Evolutionary conservation across 2,113 vertebrate species (phyloP).

Genomic region (Zapornia atra): DNA sequence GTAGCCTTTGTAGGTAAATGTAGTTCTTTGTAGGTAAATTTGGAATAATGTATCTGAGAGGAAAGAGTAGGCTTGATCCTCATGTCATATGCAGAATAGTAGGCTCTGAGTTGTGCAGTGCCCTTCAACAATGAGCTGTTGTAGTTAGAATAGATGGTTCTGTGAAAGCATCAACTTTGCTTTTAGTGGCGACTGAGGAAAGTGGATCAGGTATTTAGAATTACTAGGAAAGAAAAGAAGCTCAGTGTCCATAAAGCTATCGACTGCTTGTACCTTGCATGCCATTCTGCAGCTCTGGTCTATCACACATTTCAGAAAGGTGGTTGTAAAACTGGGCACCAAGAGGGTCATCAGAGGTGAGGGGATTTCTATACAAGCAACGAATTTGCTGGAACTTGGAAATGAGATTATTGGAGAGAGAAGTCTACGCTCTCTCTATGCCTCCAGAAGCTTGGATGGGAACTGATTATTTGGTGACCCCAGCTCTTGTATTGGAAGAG

Average conservation of each 20-base stretch:
- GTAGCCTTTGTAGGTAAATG: not conserved
- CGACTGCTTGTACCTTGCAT: accelerated
- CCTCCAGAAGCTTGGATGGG: not conserved
- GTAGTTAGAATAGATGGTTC: not conserved
- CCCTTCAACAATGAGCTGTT: not conserved
- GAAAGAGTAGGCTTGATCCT: not conserved
- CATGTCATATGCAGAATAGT: not conserved
- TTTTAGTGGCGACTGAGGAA: not conserved
- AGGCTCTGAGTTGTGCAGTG: not conserved
- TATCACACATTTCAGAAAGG: not conserved
- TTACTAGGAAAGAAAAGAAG: not conserved
- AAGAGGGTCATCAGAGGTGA: not conserved
- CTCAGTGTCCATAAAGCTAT: not conserved
- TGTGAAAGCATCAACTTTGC: not conserved
- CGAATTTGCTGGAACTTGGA: not conserved
- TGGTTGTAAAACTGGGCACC: not conserved
- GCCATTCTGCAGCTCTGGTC: not conserved
- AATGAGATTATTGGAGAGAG: not conserved
- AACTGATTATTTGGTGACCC: not conserved
- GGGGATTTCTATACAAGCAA: not conserved
- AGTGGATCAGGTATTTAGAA: accelerated
- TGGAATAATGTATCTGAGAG: not conserved
- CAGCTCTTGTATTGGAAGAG: not conserved
- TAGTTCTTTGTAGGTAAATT: not conserved
- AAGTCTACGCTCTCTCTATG: accelerated